Percentiles rank a stretch among this genome's conserved stretches.
phyloP scores from a whole-genome alignment of 2,797 vertebrate genomes.

The Chloroceryle amazona region DNA sequence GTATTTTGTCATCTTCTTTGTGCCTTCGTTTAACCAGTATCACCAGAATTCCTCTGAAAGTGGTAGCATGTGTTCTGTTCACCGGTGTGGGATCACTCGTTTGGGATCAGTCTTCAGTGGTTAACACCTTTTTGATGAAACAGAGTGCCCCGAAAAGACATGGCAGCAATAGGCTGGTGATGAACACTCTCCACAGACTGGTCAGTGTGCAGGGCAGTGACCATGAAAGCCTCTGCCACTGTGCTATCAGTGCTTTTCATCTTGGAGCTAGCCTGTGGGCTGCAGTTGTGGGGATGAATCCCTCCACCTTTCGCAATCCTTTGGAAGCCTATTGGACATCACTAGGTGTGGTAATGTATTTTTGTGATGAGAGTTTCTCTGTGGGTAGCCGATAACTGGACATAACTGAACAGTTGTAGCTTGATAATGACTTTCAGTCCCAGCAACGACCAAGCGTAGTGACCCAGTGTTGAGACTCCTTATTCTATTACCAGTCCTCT shows the following conservation, averaged over 20 bases:
- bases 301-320: not conserved
- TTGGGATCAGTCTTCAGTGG: not conserved
- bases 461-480: not conserved
- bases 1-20: not conserved
- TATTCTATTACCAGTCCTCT: not conserved
- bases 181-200: not conserved
- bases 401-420: not conserved
- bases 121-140: not conserved
- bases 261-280: not conserved
- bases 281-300: not conserved
- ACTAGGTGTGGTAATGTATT: not conserved
- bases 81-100: not conserved
- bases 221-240: not conserved
- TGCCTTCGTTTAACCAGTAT: not conserved
- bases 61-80: not conserved
- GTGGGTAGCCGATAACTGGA: not conserved
- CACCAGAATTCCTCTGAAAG: conserved; percentile 4
- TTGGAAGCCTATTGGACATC: not conserved
- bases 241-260: not conserved
- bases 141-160: not conserved
- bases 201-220: rapidly evolving
- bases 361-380: not conserved
- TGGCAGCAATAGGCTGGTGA: not conserved
- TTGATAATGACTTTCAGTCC: not conserved
- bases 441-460: not conserved